Conservation (phyloP, 2,888 invertebrate species). For the Rhodophaea formosa region DNA sequence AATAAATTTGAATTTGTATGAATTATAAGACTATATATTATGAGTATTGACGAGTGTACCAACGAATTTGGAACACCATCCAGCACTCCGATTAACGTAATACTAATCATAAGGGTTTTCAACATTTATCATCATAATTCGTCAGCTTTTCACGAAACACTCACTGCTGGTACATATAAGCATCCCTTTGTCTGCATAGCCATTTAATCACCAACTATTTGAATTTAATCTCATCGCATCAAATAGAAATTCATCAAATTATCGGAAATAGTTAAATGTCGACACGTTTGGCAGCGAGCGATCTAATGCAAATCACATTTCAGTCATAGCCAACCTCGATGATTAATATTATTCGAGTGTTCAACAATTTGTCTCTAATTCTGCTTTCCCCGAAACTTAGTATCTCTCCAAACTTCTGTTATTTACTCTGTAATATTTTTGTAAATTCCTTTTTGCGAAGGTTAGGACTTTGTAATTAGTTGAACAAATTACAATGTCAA, state of each 20-base stretch:
- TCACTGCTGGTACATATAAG: too few species aligned
- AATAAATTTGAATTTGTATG: too few species aligned
- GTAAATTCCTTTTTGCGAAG: constrained; percentile 23
- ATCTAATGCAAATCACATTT: constrained; percentile 19
- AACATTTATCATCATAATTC: too few species aligned
- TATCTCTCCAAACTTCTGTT: constrained; percentile 32
- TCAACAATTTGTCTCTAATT: constrained; percentile 12
- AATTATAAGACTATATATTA: too few species aligned
- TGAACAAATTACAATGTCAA: constrained; percentile 50
- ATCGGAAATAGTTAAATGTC: constrained; percentile 2
- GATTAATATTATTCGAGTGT: constrained; percentile 19
- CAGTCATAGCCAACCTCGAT: background rate
- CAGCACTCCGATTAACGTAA: too few species aligned
- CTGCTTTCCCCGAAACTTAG: constrained; percentile 22
- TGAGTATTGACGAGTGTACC: too few species aligned
- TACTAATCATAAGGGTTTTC: too few species aligned
- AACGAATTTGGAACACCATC: too few species aligned
- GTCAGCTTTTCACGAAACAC: too few species aligned
- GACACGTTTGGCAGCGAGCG: constrained; percentile 9
- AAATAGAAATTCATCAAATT: constrained; percentile 12
- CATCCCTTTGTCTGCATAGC: too few species aligned
- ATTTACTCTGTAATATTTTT: constrained; percentile 32
- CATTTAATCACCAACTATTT: background rate
- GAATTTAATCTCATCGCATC: background rate
- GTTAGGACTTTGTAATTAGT: constrained; percentile 46